These are phyloP conservation scores for Halichondria panicea DNA, from an alignment of 37 sponge, comb jelly and placozoan genomes.

Conservation along the genomic window DNA sequence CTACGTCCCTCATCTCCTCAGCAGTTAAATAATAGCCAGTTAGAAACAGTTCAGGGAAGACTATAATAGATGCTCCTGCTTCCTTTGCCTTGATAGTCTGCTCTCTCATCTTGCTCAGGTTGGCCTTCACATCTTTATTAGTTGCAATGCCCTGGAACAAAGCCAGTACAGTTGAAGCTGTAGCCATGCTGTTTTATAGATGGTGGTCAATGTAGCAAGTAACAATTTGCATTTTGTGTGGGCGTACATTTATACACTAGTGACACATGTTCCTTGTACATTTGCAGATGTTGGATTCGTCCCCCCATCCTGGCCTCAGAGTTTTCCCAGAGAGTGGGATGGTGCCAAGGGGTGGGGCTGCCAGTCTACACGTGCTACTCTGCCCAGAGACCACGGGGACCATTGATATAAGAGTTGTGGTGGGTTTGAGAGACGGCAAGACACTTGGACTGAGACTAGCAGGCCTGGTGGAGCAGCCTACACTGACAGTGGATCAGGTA, in stretches of 20 bases:
- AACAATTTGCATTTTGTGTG: background rate
- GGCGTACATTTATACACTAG: slow-evolving; percentile 12
- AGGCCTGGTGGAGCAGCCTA: slow-evolving; percentile 74
- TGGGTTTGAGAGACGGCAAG: slow-evolving; percentile 64
- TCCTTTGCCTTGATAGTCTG: slow-evolving; percentile 24
- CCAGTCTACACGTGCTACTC: slow-evolving; percentile 49
- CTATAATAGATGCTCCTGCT: slow-evolving; percentile 37
- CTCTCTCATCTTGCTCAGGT: slow-evolving; percentile 50
- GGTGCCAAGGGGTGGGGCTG: slow-evolving; percentile 71
- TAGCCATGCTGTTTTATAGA: background rate
- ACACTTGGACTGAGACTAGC: slow-evolving; percentile 51
- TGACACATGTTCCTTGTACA: background rate
- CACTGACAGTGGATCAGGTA: slow-evolving; percentile 60
- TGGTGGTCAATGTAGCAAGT: background rate
- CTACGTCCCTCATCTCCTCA: slow-evolving; percentile 33
- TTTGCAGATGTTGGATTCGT: slow-evolving; percentile 30
- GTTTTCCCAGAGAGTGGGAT: slow-evolving; percentile 73
- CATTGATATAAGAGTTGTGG: slow-evolving; percentile 66
- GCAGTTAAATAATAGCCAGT: slow-evolving; percentile 37
- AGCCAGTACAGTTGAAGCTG: too few relatives aligned
- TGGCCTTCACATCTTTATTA: slow-evolving; percentile 17
- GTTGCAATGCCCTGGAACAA: slow-evolving; percentile 36
- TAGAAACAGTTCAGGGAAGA: slow-evolving; percentile 64
- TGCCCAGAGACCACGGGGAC: slow-evolving; percentile 30
- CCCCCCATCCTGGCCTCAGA: slow-evolving; percentile 40